A percentile compares a stretch with the other conserved stretches of the same genome.
These are phyloP conservation scores for Clinocottus analis DNA, from an alignment of 2,113 vertebrate genomes.

Conservation along the genomic window DNA sequence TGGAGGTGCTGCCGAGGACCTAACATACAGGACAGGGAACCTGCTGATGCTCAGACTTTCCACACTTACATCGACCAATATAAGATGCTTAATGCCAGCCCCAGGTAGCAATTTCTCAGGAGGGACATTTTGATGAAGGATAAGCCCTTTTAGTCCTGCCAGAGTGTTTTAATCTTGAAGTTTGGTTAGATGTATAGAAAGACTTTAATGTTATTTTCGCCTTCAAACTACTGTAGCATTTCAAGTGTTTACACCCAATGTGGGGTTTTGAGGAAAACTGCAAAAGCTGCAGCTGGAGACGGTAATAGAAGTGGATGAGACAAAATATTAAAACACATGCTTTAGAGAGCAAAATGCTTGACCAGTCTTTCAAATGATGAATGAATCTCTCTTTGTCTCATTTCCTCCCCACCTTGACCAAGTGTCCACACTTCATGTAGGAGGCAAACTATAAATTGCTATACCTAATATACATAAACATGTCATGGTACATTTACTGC, in stretches of 20 bases:
- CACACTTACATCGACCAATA: slow-evolving; percentile 45
- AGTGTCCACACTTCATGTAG: not conserved
- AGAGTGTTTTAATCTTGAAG: slow-evolving; percentile 44
- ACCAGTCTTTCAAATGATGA: slow-evolving; percentile 20
- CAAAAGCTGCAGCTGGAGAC: slow-evolving; percentile 4
- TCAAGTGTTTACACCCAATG: slow-evolving; percentile 21
- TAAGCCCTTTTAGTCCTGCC: slow-evolving; percentile 42
- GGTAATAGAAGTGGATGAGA: not conserved
- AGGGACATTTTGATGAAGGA: slow-evolving; percentile 59
- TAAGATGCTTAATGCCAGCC: slow-evolving; percentile 74
- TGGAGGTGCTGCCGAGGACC: slow-evolving; percentile 74
- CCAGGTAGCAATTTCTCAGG: slow-evolving; percentile 62
- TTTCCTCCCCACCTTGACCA: slow-evolving; percentile 37
- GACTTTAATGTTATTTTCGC: slow-evolving; percentile 24
- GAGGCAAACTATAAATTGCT: slow-evolving; percentile 3
- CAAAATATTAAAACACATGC: not conserved
- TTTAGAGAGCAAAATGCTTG: not conserved
- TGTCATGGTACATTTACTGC: slow-evolving; percentile 21
- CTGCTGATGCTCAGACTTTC: slow-evolving; percentile 77
- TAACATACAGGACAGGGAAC: slow-evolving; percentile 70
- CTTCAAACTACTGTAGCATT: slow-evolving; percentile 7
- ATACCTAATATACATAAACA: slow-evolving; percentile 21
- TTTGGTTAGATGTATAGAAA: slow-evolving; percentile 24
- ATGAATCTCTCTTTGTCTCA: slow-evolving; percentile 7
- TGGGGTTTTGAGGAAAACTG: slow-evolving; percentile 15